Base-by-base conservation (phyloP, 2,113 vertebrate genomes). In the Rhineura floridana region DNA sequence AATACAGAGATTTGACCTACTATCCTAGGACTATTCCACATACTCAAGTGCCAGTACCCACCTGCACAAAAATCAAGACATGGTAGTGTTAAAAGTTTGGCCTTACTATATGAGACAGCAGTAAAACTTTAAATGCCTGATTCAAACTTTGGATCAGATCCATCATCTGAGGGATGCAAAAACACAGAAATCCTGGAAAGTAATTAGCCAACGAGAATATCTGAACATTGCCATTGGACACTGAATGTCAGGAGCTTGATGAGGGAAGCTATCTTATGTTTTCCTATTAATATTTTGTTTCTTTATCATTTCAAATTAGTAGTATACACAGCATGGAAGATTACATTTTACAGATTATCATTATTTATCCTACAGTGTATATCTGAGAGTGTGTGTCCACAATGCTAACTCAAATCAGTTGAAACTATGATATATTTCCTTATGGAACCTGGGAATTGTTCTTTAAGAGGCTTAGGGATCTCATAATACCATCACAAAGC, bases 71-170 rank as follows among this genome's bases (percentile, higher is more conserved):
- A 0, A 12, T 42, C 9, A 87, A 80, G 70, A 79, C 21, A 0
- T 9, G 85, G 75, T 65, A 77, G n/a, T 44, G 82, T 85, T 76
- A 83, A 70, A 87, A 23, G 67, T 52, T n/a, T 91, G 90, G 91
- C 89, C 84, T 90, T 50, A 81, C 2, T 1, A 25, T 12, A 91
- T 63, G 62, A 55, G 84, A 33, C 6, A 72, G 59, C 28, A n/a
- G 59, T 59, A 75, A 46, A 23, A 81, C 76, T 88, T 65, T 62
- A 70, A 88, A 90, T 87, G 83, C 83, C 87, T 84, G 73, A 83
- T 13, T 85, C 48, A 82, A 87, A 94, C 10, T 59, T 80, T 52
- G 67, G 69, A 30, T 87, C 50, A 88, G 76, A 80, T 39, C 55
- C n/a, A 2, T 3, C 55, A 84, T 0, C 28, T 87, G 79, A 75